Evolutionary conservation across 2,888 invertebrate species (phyloP).

Genomic region (Corbicula japonica): DNA sequence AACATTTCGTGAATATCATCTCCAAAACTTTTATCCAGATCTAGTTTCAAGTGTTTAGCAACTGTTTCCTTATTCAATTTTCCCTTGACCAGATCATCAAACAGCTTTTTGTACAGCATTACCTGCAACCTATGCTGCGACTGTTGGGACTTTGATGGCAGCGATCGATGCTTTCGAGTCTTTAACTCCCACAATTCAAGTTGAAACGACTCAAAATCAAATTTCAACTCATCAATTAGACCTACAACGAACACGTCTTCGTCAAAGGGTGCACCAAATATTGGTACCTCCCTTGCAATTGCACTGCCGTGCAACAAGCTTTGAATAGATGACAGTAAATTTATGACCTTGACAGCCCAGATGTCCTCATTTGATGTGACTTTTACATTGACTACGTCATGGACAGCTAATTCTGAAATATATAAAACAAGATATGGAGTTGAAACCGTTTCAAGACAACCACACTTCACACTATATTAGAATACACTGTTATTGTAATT

Average conservation of each 20-base stretch:
- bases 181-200: slow-evolving; percentile 82
- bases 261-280: slow-evolving; percentile 83
- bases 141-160: slow-evolving; percentile 78
- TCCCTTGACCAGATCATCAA: slow-evolving; percentile 82
- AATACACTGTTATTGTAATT: too few species aligned
- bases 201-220: slow-evolving; percentile 79
- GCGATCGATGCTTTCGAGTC: slow-evolving; percentile 70
- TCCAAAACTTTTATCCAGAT: slow-evolving; percentile 73
- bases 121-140: slow-evolving; percentile 80
- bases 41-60: slow-evolving; percentile 73
- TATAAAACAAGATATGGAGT: slow-evolving; percentile 21
- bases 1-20: slow-evolving; percentile 68
- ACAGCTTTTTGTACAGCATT: slow-evolving; percentile 82
- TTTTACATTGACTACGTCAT: slow-evolving; percentile 77
- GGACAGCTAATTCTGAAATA: slow-evolving; percentile 81
- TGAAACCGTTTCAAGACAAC: too few species aligned
- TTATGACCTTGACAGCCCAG: slow-evolving; percentile 82
- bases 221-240: slow-evolving; percentile 83
- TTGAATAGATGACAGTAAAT: slow-evolving; percentile 74
- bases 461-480: too few species aligned
- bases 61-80: slow-evolving; percentile 71
- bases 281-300: slow-evolving; percentile 81
- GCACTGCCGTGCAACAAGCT: slow-evolving; percentile 73
- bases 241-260: slow-evolving; percentile 81
- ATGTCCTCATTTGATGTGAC: slow-evolving; percentile 82